These are phyloP conservation scores for Calameuta filiformis DNA, from an alignment of 2,888 invertebrate genomes.

Conservation along the genomic window DNA sequence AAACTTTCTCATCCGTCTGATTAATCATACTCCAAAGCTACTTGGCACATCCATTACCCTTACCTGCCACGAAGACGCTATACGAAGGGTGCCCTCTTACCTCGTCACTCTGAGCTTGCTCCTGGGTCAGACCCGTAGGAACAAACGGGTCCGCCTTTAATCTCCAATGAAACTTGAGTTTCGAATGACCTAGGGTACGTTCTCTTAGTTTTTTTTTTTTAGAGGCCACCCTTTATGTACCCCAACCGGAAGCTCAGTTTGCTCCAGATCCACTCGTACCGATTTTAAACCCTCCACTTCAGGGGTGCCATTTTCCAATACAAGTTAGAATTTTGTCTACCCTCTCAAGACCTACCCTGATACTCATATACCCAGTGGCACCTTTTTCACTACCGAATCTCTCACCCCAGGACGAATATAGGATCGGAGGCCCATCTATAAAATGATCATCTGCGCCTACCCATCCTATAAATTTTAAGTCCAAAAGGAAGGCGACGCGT, in stretches of 20 bases:
- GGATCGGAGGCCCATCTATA: no score
- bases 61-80: not conserved
- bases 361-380: no score
- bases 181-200: not conserved
- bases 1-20: constrained; percentile 23
- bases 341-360: not conserved
- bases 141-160: not conserved
- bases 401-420: no score
- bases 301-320: not conserved
- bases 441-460: no score
- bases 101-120: not conserved
- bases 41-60: constrained; percentile 37
- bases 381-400: no score
- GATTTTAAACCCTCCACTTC: not conserved
- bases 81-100: not conserved
- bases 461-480: not conserved
- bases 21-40: constrained; percentile 35
- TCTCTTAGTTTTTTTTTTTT: not conserved
- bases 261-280: not conserved
- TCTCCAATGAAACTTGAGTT: not conserved
- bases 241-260: not conserved
- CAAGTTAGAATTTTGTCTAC: no score
- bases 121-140: not conserved
- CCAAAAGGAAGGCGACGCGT: constrained; percentile 23
- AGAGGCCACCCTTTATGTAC: not conserved